phyloP scores from a whole-genome alignment of 2,113 vertebrate species.

The Eclectus roratus region DNA sequence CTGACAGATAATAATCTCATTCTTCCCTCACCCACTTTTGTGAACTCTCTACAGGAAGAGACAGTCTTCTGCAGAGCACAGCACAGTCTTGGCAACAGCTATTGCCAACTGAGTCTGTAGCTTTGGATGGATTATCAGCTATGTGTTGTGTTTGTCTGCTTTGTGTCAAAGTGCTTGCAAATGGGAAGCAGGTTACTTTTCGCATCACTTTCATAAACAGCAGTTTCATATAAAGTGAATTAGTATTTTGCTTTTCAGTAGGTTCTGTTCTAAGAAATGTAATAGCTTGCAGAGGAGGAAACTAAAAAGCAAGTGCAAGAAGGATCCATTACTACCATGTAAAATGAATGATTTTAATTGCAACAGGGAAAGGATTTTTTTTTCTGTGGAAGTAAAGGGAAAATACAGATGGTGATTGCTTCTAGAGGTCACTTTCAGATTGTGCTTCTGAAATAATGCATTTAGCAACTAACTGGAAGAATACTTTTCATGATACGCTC shows the following conservation, averaged over 20 bases:
- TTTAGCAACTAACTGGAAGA: slow-evolving; percentile 27
- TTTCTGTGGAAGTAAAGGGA: slow-evolving; percentile 14
- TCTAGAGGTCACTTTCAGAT: slow-evolving; percentile 26
- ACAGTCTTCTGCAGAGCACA: background rate
- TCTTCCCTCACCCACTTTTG: background rate
- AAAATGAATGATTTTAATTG: slow-evolving; percentile 41
- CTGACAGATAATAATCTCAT: background rate
- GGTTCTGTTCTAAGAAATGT: background rate
- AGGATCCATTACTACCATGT: background rate
- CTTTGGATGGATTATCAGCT: background rate
- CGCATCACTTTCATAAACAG: background rate
- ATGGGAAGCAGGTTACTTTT: background rate
- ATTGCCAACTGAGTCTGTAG: background rate
- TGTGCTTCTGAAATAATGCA: slow-evolving; percentile 37
- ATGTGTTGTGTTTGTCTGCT: background rate
- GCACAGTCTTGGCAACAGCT: background rate
- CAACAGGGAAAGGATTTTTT: slow-evolving; percentile 12
- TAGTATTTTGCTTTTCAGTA: background rate
- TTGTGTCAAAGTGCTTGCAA: background rate
- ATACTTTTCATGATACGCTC: slow-evolving; percentile 40
- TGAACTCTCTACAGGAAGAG: background rate
- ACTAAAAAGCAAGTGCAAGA: background rate
- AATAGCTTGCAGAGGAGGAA: background rate
- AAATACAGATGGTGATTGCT: slow-evolving; percentile 55
- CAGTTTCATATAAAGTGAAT: background rate